Base-by-base conservation (phyloP, 2,888 invertebrate species). In the Drosophila imparisetae region DNA sequence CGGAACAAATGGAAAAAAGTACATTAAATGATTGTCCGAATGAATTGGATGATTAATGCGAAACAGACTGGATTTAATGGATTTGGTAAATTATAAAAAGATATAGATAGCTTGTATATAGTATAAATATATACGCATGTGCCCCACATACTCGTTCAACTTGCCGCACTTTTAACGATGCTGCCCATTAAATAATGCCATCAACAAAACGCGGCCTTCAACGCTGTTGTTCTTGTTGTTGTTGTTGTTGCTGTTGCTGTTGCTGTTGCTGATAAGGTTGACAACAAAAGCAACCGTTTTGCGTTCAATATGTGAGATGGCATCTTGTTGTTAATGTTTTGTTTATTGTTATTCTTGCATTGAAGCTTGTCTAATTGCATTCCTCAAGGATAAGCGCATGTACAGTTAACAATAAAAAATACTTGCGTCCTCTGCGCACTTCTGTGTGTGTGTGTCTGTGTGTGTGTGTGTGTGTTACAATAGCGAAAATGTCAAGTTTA, bases 401-500 rank as follows among this genome's bases (percentile, higher is more conserved):
- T 59, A 63, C 45, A 50, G 45, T 53, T 59, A 67, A 75, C 75
- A 78, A 68, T 67, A 55, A 52, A 32, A 67, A 61, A 60, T 42
- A 32, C 36, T 55, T 49, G 45, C 60, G 24, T 32, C 24, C 32
- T 42, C n/a, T 24, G 11, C 50, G 54, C 48, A 36, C 53, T 48
- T 50, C 13, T 18, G 24, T 49, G 34, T 30, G 30, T 30, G 5
- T 29, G 18, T 15, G n/a, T 27, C 1, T 50, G 30, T 36, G 48
- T 48, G 29, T 66, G 60, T 59, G 45, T 60, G 49, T 65, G 74
- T 66, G 42, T 29, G 63, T 49, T 69, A 85, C 83, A 85, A 83
- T 81, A 72, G 83, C 75, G 49, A 84, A 84, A 83, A 84, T 84
- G 84, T 84, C 84, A 84, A 84, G 86, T 84, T 84, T 84, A 84